Evolutionary conservation across 2,797 vertebrate genomes (phyloP).

Genomic region (Pipistrellus nathusii): DNA sequence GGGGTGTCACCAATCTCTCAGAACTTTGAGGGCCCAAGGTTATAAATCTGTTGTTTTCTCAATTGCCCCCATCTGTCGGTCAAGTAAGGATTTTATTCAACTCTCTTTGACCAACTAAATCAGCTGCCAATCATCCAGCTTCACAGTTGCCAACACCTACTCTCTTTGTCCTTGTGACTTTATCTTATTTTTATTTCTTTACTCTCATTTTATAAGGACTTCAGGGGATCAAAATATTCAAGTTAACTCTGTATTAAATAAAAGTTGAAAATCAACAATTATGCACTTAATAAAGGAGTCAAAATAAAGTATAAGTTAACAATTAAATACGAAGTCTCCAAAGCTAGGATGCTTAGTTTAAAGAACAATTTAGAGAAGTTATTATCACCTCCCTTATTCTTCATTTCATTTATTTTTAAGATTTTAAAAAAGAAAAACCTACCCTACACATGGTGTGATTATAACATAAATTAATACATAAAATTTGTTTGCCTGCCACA

Average conservation of each 20-base stretch:
- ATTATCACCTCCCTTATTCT: neutral
- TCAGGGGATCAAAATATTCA: neutral
- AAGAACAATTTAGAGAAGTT: constrained; percentile 35
- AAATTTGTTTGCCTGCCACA: neutral
- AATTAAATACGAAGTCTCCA: neutral
- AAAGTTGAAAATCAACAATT: constrained; percentile 16
- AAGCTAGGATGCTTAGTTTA: constrained; percentile 15
- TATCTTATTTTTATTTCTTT: constrained; percentile 2
- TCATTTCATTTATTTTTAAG: neutral
- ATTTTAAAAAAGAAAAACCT: constrained; percentile 15
- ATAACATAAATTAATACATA: neutral
- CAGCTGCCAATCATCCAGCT: neutral
- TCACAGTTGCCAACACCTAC: neutral
- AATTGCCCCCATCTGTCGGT: neutral
- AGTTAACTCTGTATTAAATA: neutral
- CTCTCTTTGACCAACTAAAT: neutral
- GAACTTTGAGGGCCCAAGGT: neutral
- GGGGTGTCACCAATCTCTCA: neutral
- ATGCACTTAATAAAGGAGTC: neutral
- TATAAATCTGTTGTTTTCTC: neutral
- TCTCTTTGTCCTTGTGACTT: constrained; percentile 5
- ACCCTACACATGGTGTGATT: neutral
- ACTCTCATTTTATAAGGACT: neutral
- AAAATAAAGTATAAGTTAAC: constrained; percentile 34
- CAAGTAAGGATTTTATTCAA: neutral